Base-by-base conservation (phyloP, 2,888 invertebrate species). In the Cerceris ruficornis region DNA sequence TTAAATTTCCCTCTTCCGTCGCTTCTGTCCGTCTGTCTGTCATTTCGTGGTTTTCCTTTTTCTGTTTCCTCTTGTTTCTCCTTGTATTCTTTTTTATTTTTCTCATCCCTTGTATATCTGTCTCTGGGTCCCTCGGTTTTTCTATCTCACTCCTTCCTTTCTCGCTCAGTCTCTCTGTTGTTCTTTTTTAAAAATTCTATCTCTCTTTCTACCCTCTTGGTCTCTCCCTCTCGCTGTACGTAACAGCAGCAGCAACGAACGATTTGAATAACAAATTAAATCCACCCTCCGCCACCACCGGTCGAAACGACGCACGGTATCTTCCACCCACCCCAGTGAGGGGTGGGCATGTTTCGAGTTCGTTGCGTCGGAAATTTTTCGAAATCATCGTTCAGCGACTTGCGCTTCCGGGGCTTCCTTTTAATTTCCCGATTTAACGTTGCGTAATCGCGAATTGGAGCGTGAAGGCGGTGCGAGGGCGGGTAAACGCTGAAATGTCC, bases 371-470 rank as follows among this genome's bases (percentile, higher is more conserved):
- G 43, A 49, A 54, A 60, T 65, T 7, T n/a, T 7, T 17, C 49
- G 41, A 17, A 62, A 61, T 55, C 71, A 41, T 39, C 43, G 58
- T n/a, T 46, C 46, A 49, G 9, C 41, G 66, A 28, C 69, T 75
- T 64, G 69, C 69, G 54, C 46, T 60, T 57, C 62, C 70, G 58
- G 58, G 54, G 50, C 46, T 70, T 58, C 73, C 72, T 71, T 81
- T 79, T 79, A 68, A 77, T 83, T 84, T 52, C 57, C 68, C 72
- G 75, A 68, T 78, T 66, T 73, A 73, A 76, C 77, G 66, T 81
- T 70, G 78, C 74, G 81, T 77, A 76, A 83, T 81, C 77, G 70
- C 55, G 66, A 83, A 83, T 43, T 81, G 69, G 76, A 67, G 76
- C 78, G 65, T 66, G 69, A 81, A 68, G 64, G 11, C 54, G 61